phyloP scores from a whole-genome alignment of 2,113 vertebrate species.

The Colius striatus region DNA sequence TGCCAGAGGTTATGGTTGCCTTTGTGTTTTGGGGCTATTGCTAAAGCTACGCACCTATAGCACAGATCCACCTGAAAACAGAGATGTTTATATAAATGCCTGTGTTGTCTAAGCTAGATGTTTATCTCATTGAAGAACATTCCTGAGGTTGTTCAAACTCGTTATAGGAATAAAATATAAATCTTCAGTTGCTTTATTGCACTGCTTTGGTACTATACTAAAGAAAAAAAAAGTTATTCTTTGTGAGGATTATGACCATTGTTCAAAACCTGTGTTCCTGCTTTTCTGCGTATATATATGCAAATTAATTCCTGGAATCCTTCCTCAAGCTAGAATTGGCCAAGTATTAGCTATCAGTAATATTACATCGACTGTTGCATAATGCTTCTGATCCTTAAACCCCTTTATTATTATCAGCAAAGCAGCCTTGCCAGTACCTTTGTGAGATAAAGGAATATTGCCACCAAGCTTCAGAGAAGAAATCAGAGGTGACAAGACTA shows the following conservation, averaged over 20 bases:
- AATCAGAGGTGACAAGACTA: background rate
- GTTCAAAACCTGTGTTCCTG: background rate
- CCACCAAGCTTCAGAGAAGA: background rate
- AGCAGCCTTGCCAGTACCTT: background rate
- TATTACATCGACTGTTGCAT: background rate
- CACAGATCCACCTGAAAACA: background rate
- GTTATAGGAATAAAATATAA: background rate
- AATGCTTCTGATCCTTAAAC: background rate
- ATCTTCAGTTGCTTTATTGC: background rate
- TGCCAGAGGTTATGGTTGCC: background rate
- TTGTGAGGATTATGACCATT: background rate
- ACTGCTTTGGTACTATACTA: background rate
- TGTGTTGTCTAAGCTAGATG: background rate
- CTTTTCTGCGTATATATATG: background rate
- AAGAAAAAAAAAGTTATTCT: background rate
- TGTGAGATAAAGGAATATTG: background rate
- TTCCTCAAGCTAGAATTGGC: background rate
- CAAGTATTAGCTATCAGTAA: background rate
- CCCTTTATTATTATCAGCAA: background rate
- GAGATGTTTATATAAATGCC: background rate
- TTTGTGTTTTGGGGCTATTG: background rate
- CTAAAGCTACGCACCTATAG: background rate
- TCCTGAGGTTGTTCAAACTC: constrained; percentile 37
- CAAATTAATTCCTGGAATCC: background rate
- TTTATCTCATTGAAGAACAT: constrained; percentile 19